Evolutionary conservation across 1,140 invertebrate genomes (phyloP).

Genomic region (Cataglyphis hispanica): DNA sequence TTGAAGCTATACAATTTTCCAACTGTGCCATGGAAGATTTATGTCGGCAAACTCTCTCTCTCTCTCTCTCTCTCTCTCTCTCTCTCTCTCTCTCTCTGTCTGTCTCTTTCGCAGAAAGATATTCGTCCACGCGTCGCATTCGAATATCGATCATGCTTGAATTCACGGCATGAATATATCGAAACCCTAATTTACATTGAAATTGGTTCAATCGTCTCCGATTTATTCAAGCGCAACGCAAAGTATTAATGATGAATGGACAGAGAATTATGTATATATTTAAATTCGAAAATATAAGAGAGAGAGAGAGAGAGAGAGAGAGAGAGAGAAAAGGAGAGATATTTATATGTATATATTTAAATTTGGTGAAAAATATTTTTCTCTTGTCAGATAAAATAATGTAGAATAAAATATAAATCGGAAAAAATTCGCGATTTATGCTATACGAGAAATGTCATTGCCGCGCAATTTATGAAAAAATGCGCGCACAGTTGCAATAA

Average conservation of each 20-base stretch:
- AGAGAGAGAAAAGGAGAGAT: not conserved
- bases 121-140: not conserved
- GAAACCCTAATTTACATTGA: conserved; percentile 58
- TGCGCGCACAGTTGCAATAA: not conserved
- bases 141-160: conserved; percentile 46
- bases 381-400: conserved; percentile 34
- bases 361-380: conserved; percentile 42
- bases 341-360: conserved; percentile 19
- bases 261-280: not conserved
- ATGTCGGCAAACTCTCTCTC: not conserved
- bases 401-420: conserved; percentile 23
- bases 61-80: not conserved
- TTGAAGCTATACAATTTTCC: conserved; percentile 11
- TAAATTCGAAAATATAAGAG: not conserved
- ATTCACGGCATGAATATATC: conserved; percentile 32
- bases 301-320: not conserved
- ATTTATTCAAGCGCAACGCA: conserved; percentile 40
- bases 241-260: conserved; percentile 54
- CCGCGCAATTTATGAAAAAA: conserved; percentile 11
- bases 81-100: too few species aligned
- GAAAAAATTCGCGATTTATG: conserved; percentile 28
- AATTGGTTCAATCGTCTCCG: conserved; percentile 53
- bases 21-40: not conserved
- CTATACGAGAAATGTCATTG: conserved; percentile 31
- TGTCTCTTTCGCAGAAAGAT: not conserved